These are phyloP conservation scores for Cephus runcator DNA, from an alignment of 2,888 invertebrate species.

Conservation along the genomic window DNA sequence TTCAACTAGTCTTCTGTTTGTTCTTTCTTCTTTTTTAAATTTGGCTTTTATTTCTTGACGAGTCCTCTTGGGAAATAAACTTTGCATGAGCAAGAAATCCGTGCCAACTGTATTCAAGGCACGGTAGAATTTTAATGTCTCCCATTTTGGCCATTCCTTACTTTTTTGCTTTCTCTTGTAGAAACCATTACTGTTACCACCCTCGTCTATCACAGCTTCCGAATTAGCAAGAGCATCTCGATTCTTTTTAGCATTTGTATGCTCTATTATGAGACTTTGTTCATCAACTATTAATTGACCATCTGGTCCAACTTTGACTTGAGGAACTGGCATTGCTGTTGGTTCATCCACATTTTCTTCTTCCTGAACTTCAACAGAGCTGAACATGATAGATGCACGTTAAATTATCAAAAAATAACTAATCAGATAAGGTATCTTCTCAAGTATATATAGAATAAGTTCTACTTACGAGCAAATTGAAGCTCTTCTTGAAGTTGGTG, in stretches of 20 bases:
- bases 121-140: constrained; percentile 91
- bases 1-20: constrained; percentile 79
- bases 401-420: not conserved
- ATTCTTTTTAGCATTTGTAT: constrained; percentile 72
- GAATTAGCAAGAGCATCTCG: constrained; percentile 74
- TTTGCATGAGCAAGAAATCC: constrained; percentile 90
- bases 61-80: constrained; percentile 82
- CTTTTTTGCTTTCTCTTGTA: constrained; percentile 76
- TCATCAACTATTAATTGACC: constrained; percentile 89
- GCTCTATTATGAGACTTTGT: constrained; percentile 84
- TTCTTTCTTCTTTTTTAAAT: constrained; percentile 90
- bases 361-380: constrained; percentile 40
- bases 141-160: constrained; percentile 80
- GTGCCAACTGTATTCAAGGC: constrained; percentile 91
- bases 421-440: not conserved
- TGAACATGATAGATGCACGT: constrained; percentile 18
- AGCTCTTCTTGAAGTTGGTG: constrained; percentile 24
- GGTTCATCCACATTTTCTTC: constrained; percentile 58
- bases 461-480: constrained; percentile 48
- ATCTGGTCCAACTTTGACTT: constrained; percentile 86
- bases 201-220: constrained; percentile 75
- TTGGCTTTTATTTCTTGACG: constrained; percentile 89
- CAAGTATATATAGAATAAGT: constrained; percentile 11
- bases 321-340: constrained; percentile 76
- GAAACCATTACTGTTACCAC: constrained; percentile 70